A percentile compares a stretch with the other conserved stretches of the same genome.
Evolutionary conservation across 2,113 vertebrate genomes (phyloP).

Genomic region (Dicentrarchus labrax): DNA sequence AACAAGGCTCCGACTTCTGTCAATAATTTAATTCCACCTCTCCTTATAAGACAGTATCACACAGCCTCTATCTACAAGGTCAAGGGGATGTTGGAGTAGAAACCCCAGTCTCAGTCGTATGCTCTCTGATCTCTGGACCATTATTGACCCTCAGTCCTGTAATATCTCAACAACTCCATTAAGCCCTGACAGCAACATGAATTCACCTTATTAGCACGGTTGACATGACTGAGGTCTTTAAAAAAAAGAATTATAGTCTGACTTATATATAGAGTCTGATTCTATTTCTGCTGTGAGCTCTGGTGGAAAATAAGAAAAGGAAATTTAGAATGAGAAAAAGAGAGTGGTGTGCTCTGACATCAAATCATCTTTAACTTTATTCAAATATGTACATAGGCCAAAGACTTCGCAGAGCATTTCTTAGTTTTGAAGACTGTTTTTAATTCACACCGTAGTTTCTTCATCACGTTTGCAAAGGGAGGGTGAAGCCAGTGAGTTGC

Average conservation of each 20-base stretch:
- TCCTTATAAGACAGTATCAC: neutral
- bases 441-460: too few species aligned
- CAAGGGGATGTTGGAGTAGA: neutral
- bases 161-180: constrained; percentile 5
- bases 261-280: neutral
- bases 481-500: too few species aligned
- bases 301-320: neutral
- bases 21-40: neutral
- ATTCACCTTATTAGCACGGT: neutral
- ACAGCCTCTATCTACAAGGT: neutral
- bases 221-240: neutral
- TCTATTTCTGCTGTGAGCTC: neutral
- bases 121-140: neutral
- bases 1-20: too few species aligned
- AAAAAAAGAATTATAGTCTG: neutral
- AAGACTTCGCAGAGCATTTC: too few species aligned
- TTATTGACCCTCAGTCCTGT: neutral
- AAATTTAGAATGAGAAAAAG: neutral
- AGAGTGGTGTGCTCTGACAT: neutral
- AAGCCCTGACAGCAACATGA: constrained; percentile 15
- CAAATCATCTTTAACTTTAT: neutral
- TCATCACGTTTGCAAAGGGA: too few species aligned
- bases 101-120: neutral
- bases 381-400: too few species aligned
- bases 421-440: too few species aligned